Percentiles rank a stretch among this genome's conserved stretches.
Conservation (phyloP, 2,797 vertebrate species). For the Danio kyathit region DNA sequence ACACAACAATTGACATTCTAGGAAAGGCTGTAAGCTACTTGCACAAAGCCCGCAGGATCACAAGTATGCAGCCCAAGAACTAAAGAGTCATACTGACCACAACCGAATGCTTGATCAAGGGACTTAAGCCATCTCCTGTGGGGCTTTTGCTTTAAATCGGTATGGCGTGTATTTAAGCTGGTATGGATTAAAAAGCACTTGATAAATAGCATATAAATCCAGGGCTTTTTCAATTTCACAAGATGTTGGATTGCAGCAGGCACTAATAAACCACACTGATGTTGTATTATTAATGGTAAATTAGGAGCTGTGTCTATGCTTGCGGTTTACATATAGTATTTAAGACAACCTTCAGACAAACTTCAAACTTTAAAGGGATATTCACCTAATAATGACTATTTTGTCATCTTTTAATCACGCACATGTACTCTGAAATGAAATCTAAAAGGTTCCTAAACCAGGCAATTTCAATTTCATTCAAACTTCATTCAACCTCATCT, state of each 20-base stretch:
- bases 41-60: neutral
- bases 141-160: constrained; percentile 17
- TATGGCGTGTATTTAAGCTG: constrained; percentile 14
- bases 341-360: neutral
- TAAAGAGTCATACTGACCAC: neutral
- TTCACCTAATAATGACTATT: no score
- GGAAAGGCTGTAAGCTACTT: neutral
- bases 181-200: neutral
- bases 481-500: no score
- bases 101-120: constrained; percentile 17
- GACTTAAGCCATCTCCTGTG: constrained; percentile 33
- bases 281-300: neutral
- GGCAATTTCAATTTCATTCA: no score
- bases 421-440: no score
- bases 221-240: neutral
- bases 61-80: neutral
- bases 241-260: neutral
- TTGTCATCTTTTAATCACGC: no score
- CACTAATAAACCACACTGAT: constrained; percentile 10
- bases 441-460: no score
- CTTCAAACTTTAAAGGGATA: neutral
- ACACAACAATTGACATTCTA: neutral
- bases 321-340: neutral
- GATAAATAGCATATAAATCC: constrained; percentile 4
- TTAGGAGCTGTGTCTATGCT: neutral